Conservation (phyloP, 1,140 invertebrate genomes). For the Zophobas morio region DNA sequence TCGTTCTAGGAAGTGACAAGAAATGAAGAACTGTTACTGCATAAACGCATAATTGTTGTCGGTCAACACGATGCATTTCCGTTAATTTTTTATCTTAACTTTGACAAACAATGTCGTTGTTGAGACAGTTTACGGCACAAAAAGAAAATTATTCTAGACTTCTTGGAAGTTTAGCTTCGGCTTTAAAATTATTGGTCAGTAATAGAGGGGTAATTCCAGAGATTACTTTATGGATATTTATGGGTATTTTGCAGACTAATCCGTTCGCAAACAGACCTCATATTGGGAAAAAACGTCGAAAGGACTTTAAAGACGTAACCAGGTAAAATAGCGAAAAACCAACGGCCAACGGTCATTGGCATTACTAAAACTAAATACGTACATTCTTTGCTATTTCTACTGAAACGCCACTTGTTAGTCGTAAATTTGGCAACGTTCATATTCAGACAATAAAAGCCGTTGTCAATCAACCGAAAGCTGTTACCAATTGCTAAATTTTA, state of each 20-base stretch:
- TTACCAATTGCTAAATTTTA: too few species aligned
- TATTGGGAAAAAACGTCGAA: too few species aligned
- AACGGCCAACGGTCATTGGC: too few species aligned
- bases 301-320: too few species aligned
- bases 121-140: not conserved
- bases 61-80: conserved; percentile 11
- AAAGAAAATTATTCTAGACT: not conserved
- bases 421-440: too few species aligned
- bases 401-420: too few species aligned
- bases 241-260: not conserved
- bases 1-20: conserved; percentile 24
- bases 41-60: conserved; percentile 14
- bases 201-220: conserved; percentile 3
- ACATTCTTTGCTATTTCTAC: too few species aligned
- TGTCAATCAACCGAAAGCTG: too few species aligned
- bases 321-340: too few species aligned
- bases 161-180: not conserved
- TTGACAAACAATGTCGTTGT: not conserved
- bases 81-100: not conserved
- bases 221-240: conserved; percentile 2
- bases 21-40: conserved; percentile 14
- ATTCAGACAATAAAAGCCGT: too few species aligned
- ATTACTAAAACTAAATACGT: too few species aligned
- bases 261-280: too few species aligned
- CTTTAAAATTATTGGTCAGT: conserved; percentile 5